phyloP scores from a whole-genome alignment of 2,797 vertebrate genomes.

The Eurystomus glaucurus region DNA sequence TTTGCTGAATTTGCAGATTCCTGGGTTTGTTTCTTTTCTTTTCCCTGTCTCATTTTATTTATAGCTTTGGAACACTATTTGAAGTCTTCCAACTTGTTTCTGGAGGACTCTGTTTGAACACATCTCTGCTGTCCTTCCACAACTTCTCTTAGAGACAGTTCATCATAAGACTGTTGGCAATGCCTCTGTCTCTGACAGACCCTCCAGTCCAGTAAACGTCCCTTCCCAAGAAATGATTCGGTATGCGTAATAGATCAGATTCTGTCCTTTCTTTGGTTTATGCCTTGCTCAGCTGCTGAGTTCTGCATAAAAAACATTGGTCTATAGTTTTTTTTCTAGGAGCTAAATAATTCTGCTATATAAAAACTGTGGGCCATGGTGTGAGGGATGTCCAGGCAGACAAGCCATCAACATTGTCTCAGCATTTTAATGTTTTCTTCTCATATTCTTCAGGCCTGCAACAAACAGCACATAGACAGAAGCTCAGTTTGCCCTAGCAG shows the following conservation, averaged over 20 bases:
- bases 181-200: not conserved
- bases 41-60: not conserved
- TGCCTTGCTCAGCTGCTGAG: not conserved
- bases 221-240: not conserved
- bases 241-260: not conserved
- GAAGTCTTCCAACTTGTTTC: not conserved
- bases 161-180: not conserved
- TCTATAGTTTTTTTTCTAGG: not conserved
- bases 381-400: not conserved
- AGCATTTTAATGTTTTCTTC: not conserved
- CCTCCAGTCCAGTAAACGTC: not conserved
- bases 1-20: conserved; percentile 3
- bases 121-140: not conserved
- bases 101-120: not conserved
- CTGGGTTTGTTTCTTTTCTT: not conserved
- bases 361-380: not conserved
- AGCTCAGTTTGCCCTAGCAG: not conserved
- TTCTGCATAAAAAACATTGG: not conserved
- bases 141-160: not conserved
- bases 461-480: not conserved
- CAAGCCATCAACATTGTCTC: not conserved
- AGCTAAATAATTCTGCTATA: not conserved
- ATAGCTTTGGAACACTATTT: not conserved
- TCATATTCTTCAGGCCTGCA: not conserved
- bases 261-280: not conserved